Percentiles rank a stretch among this genome's conserved stretches.
Evolutionary conservation across 2,797 vertebrate genomes (phyloP).

Genomic region (Melanogrammus aeglefinus): DNA sequence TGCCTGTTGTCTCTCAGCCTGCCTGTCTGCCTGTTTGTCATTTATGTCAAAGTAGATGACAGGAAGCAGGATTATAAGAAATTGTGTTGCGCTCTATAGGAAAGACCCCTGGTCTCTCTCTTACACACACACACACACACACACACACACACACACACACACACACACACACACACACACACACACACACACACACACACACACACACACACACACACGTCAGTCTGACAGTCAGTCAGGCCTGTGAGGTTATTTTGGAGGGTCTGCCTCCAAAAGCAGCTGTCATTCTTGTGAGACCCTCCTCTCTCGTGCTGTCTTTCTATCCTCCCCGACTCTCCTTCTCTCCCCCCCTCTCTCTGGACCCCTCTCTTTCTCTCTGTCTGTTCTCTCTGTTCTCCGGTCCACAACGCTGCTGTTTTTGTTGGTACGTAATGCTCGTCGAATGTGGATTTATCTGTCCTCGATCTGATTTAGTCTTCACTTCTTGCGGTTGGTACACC

Average conservation of each 20-base stretch:
- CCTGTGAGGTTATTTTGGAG: not conserved
- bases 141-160: not conserved
- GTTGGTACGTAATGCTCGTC: not conserved
- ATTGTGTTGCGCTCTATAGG: not conserved
- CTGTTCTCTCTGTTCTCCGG: not conserved
- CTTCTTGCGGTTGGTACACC: not conserved
- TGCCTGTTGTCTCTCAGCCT: not conserved
- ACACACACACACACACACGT: not conserved
- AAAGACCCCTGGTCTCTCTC: not conserved
- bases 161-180: not conserved
- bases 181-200: not conserved
- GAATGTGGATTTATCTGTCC: not conserved
- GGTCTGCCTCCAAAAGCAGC: not conserved
- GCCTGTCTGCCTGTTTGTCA: not conserved
- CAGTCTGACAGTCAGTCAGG: not conserved
- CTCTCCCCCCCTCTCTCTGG: not conserved
- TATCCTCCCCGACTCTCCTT: not conserved
- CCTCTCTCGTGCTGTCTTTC: not conserved
- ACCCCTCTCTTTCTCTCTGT: not conserved
- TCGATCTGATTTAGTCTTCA: not conserved
- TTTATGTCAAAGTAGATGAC: not conserved
- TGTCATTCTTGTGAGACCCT: not conserved
- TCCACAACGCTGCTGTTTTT: not conserved
- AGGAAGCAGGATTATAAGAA: not conserved
- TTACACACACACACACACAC: not conserved